Evolutionary conservation across 2,113 vertebrate genomes (phyloP).

Genomic region (Clarias magur): DNA sequence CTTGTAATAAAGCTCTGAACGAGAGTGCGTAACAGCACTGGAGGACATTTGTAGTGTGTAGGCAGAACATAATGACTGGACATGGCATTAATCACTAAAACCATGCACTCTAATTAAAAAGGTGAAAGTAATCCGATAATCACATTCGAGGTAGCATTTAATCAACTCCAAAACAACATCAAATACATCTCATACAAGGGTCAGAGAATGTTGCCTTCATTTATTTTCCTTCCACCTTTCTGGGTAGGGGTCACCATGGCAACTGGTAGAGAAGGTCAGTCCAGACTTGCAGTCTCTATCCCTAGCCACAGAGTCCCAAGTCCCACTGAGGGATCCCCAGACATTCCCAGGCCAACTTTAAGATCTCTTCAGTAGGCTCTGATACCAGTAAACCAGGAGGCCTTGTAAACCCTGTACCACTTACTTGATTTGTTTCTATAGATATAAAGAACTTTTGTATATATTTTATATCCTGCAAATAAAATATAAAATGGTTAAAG

Average conservation of each 20-base stretch:
- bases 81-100: constrained; percentile 29
- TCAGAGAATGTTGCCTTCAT: neutral
- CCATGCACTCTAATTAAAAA: constrained; percentile 18
- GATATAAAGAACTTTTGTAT: too few species aligned
- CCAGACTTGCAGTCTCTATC: neutral
- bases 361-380: neutral
- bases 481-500: too few species aligned
- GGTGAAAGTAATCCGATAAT: constrained; percentile 12
- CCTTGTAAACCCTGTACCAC: neutral
- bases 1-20: constrained; percentile 33
- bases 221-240: neutral
- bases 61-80: neutral
- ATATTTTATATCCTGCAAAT: too few species aligned
- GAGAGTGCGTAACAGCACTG: constrained; percentile 6
- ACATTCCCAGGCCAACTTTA: neutral
- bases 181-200: neutral
- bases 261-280: neutral
- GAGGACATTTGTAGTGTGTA: constrained; percentile 24
- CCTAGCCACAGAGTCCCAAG: neutral
- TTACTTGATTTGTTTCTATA: too few species aligned
- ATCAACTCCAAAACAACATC: neutral
- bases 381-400: neutral
- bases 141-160: neutral
- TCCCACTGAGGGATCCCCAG: too few species aligned
- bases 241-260: neutral